A percentile compares a stretch with the other conserved stretches of the same genome.
Conservation (phyloP, 2,113 vertebrate species). For the Benitochromis conjunctus region DNA sequence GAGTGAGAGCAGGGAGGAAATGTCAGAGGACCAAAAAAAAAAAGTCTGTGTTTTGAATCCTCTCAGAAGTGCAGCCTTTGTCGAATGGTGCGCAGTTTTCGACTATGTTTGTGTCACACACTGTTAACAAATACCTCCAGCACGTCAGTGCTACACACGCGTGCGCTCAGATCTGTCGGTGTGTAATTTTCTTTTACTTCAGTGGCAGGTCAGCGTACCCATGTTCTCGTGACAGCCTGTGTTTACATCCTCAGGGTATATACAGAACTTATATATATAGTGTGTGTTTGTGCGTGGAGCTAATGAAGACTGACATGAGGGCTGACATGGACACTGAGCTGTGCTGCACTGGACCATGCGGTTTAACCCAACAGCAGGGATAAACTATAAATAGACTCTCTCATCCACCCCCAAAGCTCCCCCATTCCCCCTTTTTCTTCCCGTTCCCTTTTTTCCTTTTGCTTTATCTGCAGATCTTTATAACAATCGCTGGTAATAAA, state of each 20-base stretch:
- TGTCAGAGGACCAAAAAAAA: background rate
- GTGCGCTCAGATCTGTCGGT: background rate
- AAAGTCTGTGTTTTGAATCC: background rate
- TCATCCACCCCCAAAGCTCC: constrained; percentile 11
- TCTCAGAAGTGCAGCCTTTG: background rate
- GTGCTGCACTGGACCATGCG: constrained; percentile 37
- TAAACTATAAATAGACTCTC: constrained; percentile 69
- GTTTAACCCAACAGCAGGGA: constrained; percentile 60
- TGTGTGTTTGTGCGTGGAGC: background rate
- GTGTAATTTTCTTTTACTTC: constrained; percentile 12
- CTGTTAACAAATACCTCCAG: background rate
- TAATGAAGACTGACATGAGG: constrained; percentile 44
- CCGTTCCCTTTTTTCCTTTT: constrained; percentile 10
- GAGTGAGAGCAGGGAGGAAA: background rate
- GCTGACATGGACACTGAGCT: constrained; percentile 62
- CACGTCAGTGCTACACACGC: background rate
- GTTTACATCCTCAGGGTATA: background rate
- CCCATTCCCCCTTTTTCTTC: background rate
- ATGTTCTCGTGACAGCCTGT: background rate
- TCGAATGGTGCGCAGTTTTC: background rate
- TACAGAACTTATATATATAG: background rate
- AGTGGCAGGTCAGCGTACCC: constrained; percentile 16
- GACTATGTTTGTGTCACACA: background rate
- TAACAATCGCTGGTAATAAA: background rate
- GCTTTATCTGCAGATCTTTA: constrained; percentile 25